phyloP scores from a whole-genome alignment of 2,113 vertebrate genomes.

The Dipodomys spectabilis region DNA sequence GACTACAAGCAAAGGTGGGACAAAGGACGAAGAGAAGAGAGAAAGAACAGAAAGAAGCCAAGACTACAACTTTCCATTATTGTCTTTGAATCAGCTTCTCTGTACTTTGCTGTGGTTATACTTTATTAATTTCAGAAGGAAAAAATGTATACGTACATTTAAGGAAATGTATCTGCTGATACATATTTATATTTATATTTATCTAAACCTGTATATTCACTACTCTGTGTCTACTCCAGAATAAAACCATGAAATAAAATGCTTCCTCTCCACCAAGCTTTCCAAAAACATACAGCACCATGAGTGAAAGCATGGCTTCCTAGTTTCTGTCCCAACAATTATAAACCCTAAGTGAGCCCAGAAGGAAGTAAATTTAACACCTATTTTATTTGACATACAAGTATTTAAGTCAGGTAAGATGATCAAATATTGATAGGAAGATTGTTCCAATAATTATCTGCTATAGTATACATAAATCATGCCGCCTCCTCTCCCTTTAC shows the following conservation, averaged over 20 bases:
- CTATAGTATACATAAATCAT: not conserved
- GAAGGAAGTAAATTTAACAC: slow-evolving; percentile 23
- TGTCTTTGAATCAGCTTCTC: not conserved
- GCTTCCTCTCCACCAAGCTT: slow-evolving; percentile 17
- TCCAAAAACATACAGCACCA: not conserved
- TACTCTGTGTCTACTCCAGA: not conserved
- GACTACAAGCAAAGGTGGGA: not conserved
- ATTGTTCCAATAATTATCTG: not conserved
- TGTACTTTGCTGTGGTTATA: not conserved
- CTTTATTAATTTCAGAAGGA: slow-evolving; percentile 57
- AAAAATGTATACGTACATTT: not conserved
- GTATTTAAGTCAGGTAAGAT: slow-evolving; percentile 32
- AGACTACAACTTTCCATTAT: not conserved
- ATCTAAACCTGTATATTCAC: slow-evolving; percentile 22
- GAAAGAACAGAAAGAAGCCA: too few species aligned
- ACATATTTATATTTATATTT: not conserved
- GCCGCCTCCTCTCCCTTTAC: not conserved
- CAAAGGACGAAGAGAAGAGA: too few species aligned
- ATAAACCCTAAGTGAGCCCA: not conserved
- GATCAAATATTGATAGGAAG: not conserved
- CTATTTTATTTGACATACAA: not conserved
- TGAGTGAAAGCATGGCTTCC: not conserved
- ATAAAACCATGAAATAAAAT: slow-evolving; percentile 41
- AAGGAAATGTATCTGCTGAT: not conserved
- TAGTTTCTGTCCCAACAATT: not conserved